A percentile compares a stretch with the other conserved stretches of the same genome.
These are phyloP conservation scores for Saguinus oedipus DNA, from an alignment of 2,797 vertebrate species.

Conservation along the genomic window DNA sequence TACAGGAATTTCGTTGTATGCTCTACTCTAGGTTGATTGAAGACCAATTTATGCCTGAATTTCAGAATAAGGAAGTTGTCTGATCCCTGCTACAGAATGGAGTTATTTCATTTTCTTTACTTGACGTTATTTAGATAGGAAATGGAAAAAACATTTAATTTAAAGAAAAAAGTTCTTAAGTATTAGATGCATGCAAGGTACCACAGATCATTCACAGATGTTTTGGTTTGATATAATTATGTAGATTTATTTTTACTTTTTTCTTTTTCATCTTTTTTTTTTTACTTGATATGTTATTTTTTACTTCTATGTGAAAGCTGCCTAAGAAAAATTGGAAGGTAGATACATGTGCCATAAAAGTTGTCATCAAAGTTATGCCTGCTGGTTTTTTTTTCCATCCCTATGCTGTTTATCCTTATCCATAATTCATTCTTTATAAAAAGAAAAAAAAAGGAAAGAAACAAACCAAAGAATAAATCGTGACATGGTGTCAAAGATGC, in stretches of 20 bases:
- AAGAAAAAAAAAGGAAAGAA: not conserved
- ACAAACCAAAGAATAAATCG: conserved; percentile 32
- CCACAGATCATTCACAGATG: not conserved
- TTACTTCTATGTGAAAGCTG: not conserved
- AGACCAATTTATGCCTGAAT: not conserved
- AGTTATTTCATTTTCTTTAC: not conserved
- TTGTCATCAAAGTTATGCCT: conserved; percentile 44
- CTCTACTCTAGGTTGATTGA: not conserved
- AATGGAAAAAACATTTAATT: not conserved
- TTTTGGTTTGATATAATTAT: conserved; percentile 27
- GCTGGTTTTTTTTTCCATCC: conserved; percentile 42
- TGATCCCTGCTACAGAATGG: not conserved
- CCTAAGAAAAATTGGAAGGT: not conserved
- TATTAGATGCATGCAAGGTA: not conserved
- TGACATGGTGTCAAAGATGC: conserved; percentile 42
- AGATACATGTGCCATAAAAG: not conserved
- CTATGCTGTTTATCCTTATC: conserved; percentile 24
- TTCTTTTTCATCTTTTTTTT: not conserved
- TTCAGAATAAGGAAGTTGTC: not conserved
- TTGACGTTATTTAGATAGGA: not conserved
- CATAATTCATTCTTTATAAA: conserved; percentile 62
- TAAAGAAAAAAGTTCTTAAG: not conserved
- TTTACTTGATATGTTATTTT: not conserved
- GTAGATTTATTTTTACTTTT: not conserved
- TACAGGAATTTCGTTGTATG: not conserved